Base-by-base conservation (phyloP, 2,888 invertebrate species). In the Drosophila nr. medialis region DNA sequence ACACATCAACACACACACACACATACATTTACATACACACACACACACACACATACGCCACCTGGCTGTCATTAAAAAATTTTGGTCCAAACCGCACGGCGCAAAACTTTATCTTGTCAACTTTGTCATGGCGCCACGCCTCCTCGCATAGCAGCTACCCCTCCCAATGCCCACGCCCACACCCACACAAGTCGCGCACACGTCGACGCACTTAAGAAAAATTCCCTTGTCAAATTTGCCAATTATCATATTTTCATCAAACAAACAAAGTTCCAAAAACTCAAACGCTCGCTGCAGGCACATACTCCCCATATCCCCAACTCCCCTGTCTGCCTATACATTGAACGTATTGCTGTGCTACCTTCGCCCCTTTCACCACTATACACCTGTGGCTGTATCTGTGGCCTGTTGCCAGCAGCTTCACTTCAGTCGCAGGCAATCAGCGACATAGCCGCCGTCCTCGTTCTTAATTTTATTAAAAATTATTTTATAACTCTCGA, bases 181-280 rank as follows among this genome's bases (percentile, higher is more conserved):
- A n/a, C 27, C 54, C 38, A n/a, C 60, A 72, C 60, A 64, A 72
- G 62, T 64, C 65, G 59, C 75, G 72, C 71, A 72, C 72, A 69
- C 76, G 81, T 71, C 75, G 79, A 83, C 83, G 85, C 86, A 85
- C 89, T 89, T 87, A 85, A 89, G 87, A 88, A 88, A 91, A 91
- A 91, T 91, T 91, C 91, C 91, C 91, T 86, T 91, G 91, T 91
- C 92, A 91, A 92, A 92, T 92, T 92, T 92, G 91, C 91, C 92
- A 92, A 92, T 92, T 92, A 92, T 92, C 92, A 92, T 92, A 92
- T 92, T 92, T 92, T 90, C 91, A 91, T 87, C 90, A 91, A 90
- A 88, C 88, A 91, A 81, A 85, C 89, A 90, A 90, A 89, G 88
- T 90, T 89, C 79, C 76, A 72, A 87, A 77, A 84, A 86, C 84